phyloP scores from a whole-genome alignment of 2,113 vertebrate genomes.

The Prunella himalayana region DNA sequence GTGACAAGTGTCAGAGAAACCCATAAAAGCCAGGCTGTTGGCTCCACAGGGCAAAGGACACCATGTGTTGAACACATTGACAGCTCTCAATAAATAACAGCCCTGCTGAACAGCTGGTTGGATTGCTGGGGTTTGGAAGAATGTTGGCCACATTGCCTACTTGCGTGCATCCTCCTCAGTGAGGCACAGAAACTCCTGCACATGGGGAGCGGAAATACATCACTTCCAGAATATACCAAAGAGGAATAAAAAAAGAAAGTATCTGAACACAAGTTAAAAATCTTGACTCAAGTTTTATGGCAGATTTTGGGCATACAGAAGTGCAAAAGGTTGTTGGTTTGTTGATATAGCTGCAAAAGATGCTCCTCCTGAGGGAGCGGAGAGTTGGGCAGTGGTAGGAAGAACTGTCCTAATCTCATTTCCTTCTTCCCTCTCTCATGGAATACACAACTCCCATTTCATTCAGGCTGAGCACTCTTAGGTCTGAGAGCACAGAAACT shows the following conservation, averaged over 20 bases:
- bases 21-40: neutral
- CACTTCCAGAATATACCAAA: constrained; percentile 10
- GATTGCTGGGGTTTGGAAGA: constrained; percentile 33
- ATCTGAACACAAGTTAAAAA: neutral
- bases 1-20: constrained; percentile 36
- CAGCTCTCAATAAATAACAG: constrained; percentile 36
- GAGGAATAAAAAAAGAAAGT: neutral
- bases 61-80: constrained; percentile 57
- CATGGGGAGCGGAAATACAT: constrained; percentile 34
- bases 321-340: neutral
- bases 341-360: neutral
- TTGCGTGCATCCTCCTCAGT: constrained; percentile 31
- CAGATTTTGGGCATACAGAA: neutral
- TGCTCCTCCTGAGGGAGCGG: neutral
- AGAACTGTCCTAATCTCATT: neutral
- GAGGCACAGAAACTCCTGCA: neutral
- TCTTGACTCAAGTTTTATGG: neutral
- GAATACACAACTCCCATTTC: neutral
- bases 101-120: constrained; percentile 33
- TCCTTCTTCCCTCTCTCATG: neutral
- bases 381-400: neutral
- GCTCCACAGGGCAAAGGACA: neutral
- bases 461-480: neutral
- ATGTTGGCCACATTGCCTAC: constrained; percentile 32
- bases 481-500: neutral